These are phyloP conservation scores for Pomatorhinus ruficollis DNA, from an alignment of 2,113 vertebrate genomes.

Conservation along the genomic window DNA sequence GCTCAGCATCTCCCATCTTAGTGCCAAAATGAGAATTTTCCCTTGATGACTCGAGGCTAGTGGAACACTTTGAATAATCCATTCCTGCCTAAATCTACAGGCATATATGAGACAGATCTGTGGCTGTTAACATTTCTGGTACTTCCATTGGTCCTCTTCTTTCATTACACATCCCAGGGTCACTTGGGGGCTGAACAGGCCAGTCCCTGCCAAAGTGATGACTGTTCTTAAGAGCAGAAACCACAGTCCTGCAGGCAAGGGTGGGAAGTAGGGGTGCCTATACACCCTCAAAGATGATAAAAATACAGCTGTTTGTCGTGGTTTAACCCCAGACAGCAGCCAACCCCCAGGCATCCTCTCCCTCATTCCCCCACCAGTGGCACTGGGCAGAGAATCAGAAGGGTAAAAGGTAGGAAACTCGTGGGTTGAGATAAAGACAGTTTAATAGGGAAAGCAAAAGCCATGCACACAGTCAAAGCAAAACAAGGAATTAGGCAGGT, in stretches of 20 bases:
- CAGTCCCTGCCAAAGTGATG: not conserved
- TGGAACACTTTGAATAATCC: not conserved
- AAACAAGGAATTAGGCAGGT: not conserved
- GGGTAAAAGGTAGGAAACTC: not conserved
- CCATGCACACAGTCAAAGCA: not conserved
- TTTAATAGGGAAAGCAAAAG: not conserved
- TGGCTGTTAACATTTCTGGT: not conserved
- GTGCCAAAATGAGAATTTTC: not conserved
- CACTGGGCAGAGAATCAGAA: not conserved
- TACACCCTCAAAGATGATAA: not conserved
- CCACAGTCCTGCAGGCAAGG: not conserved
- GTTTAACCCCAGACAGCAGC: not conserved
- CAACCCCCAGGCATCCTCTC: accelerated
- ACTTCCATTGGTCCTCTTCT: not conserved
- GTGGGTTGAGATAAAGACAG: not conserved
- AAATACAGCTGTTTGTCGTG: not conserved
- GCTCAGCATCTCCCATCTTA: not conserved
- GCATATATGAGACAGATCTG: not conserved
- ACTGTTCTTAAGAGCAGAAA: not conserved
- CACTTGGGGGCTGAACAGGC: accelerated
- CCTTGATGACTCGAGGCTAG: not conserved
- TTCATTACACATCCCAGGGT: not conserved
- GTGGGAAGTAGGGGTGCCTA: not conserved
- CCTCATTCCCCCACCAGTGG: not conserved
- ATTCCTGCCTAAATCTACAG: not conserved